phyloP scores from a whole-genome alignment of 2,113 vertebrate genomes.

The Turdus rufiventris region DNA sequence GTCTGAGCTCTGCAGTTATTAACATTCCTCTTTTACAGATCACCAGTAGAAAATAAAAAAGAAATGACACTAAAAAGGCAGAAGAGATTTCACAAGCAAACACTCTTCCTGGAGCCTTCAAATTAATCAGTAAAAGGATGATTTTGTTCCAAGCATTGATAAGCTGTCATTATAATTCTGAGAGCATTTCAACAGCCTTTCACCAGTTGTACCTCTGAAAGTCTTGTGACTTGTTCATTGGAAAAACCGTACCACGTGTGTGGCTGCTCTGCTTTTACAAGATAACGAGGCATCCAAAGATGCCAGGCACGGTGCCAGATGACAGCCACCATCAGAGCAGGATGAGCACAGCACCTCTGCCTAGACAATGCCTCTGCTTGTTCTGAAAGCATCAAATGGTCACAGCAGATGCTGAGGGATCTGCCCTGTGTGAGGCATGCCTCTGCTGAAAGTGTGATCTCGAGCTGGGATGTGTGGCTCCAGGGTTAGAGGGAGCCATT shows the following conservation, averaged over 20 bases:
- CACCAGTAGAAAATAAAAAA: neutral
- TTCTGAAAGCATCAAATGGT: neutral
- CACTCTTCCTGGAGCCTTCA: constrained; percentile 23
- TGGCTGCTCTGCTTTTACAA: constrained; percentile 15
- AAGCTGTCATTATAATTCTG: constrained; percentile 63
- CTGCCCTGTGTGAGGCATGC: neutral
- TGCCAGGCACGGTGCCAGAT: constrained; percentile 49
- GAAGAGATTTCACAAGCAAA: neutral
- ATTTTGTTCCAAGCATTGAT: constrained; percentile 47
- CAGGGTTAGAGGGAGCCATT: neutral
- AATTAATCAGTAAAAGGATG: constrained; percentile 39
- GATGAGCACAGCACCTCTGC: constrained; percentile 29
- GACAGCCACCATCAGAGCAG: constrained; percentile 15
- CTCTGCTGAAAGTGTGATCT: neutral
- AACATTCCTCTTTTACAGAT: neutral
- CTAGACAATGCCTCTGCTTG: neutral
- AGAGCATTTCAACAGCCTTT: constrained; percentile 61
- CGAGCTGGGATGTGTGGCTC: neutral
- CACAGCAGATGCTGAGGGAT: neutral
- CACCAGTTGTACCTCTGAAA: neutral
- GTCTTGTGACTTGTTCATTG: constrained; percentile 59
- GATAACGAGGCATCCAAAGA: constrained; percentile 68
- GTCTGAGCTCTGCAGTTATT: neutral
- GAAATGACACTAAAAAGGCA: neutral
- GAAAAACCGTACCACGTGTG: constrained; percentile 35